Percentiles rank a stretch among this genome's conserved stretches.
These are phyloP conservation scores for Dicaeum eximium DNA, from an alignment of 2,113 vertebrate species.

Conservation along the genomic window DNA sequence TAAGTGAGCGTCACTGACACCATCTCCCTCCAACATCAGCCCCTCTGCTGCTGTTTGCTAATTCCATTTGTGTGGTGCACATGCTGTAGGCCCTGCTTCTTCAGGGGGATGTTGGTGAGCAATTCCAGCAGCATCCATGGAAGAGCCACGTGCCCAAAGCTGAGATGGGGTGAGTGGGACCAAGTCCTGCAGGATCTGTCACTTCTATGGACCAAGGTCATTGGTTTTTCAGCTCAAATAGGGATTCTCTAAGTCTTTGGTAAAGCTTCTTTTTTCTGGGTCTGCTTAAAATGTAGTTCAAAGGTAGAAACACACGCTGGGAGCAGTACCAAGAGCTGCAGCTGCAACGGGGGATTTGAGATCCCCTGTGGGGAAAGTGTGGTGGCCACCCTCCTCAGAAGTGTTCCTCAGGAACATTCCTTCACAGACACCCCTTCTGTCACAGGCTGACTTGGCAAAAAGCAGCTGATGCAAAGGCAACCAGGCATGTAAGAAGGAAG, in stretches of 20 bases:
- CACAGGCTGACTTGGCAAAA: neutral
- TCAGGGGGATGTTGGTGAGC: accelerated
- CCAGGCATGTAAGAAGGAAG: neutral
- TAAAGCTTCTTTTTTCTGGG: neutral
- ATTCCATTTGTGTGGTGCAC: neutral
- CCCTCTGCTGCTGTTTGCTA: neutral
- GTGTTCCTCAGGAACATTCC: neutral
- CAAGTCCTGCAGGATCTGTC: neutral
- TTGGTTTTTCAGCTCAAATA: neutral
- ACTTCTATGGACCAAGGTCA: neutral
- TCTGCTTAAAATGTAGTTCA: neutral
- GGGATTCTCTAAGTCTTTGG: neutral
- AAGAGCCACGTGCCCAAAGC: neutral
- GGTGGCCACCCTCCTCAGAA: neutral
- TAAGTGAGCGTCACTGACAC: neutral
- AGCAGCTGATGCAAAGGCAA: slow-evolving; percentile 23
- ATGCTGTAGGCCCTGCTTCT: neutral
- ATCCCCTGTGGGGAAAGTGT: accelerated
- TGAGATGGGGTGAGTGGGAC: neutral
- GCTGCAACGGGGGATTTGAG: neutral
- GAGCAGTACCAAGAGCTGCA: neutral
- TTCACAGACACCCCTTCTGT: neutral
- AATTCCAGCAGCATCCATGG: neutral
- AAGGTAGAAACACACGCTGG: neutral
- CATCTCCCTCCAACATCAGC: neutral